Conservation (phyloP, 2,797 vertebrate genomes). For the Danio jaintianensis region DNA sequence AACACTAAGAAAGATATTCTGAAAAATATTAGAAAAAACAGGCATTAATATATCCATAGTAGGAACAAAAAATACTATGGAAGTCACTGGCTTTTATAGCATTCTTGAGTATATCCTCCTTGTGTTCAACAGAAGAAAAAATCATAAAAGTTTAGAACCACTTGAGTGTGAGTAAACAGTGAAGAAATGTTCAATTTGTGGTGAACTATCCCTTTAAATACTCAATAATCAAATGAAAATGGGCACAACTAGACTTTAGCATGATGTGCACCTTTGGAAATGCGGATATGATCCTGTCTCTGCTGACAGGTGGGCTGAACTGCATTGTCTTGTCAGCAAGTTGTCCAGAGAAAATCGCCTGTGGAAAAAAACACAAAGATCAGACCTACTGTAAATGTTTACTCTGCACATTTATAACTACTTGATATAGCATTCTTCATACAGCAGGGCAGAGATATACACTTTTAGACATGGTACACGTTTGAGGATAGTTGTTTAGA, state of each 20-base stretch:
- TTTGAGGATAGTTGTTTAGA: neutral
- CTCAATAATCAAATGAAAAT: neutral
- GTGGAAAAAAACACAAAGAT: constrained; percentile 48
- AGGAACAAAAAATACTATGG: too few relatives aligned
- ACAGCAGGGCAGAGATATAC: neutral
- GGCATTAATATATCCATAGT: too few relatives aligned
- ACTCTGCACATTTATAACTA: constrained; percentile 6
- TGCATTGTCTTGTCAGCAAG: constrained; percentile 68
- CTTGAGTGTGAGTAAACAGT: too few relatives aligned
- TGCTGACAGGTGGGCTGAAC: constrained; percentile 77
- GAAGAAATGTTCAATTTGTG: too few relatives aligned
- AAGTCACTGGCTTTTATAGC: too few relatives aligned
- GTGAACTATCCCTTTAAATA: too few relatives aligned
- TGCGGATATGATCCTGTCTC: constrained; percentile 81
- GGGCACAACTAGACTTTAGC: neutral
- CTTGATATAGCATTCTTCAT: neutral
- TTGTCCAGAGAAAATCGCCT: constrained; percentile 31
- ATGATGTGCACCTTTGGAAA: constrained; percentile 85
- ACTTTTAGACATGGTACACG: neutral
- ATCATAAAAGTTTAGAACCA: too few relatives aligned
- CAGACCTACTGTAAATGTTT: constrained; percentile 20
- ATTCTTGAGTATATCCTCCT: too few relatives aligned
- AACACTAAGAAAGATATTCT: too few relatives aligned
- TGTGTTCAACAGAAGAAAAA: too few relatives aligned
- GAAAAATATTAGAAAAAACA: too few relatives aligned